These are phyloP conservation scores for Pygathrix nemaeus DNA, from an alignment of 2,113 vertebrate species.

Conservation along the genomic window DNA sequence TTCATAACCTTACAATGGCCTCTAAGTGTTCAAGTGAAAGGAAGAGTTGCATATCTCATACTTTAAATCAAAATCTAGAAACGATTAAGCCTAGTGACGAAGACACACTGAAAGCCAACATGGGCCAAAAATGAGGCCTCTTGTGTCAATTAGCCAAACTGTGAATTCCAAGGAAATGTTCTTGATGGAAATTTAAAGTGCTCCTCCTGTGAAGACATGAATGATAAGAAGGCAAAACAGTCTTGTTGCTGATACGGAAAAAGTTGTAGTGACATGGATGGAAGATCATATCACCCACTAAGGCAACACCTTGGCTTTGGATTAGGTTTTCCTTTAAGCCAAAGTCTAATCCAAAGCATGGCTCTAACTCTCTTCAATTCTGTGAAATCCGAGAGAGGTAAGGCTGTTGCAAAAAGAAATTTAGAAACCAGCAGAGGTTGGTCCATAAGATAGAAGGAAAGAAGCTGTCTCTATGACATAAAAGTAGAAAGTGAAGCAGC, in stretches of 20 bases:
- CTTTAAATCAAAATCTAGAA: not conserved
- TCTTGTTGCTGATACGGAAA: not conserved
- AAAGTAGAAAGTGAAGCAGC: not conserved
- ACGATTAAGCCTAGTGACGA: not conserved
- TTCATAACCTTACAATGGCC: not conserved
- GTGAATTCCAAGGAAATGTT: not conserved
- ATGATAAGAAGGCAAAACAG: not conserved
- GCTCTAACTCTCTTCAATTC: not conserved
- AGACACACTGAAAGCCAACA: not conserved
- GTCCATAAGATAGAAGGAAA: not conserved
- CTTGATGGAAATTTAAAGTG: not conserved
- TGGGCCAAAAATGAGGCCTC: not conserved
- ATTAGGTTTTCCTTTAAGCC: not conserved
- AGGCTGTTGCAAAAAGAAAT: not conserved
- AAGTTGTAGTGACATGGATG: not conserved
- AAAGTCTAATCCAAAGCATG: not conserved
- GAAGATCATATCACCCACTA: not conserved
- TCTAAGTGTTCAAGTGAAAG: not conserved
- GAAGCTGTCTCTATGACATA: not conserved
- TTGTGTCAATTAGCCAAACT: not conserved
- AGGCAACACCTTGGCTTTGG: not conserved
- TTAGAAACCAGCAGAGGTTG: not conserved
- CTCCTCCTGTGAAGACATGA: not conserved
- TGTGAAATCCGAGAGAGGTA: not conserved
- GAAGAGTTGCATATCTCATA: not conserved